Evolutionary conservation across 2,888 invertebrate species (phyloP).

Genomic region (Serripes groenlandicus): DNA sequence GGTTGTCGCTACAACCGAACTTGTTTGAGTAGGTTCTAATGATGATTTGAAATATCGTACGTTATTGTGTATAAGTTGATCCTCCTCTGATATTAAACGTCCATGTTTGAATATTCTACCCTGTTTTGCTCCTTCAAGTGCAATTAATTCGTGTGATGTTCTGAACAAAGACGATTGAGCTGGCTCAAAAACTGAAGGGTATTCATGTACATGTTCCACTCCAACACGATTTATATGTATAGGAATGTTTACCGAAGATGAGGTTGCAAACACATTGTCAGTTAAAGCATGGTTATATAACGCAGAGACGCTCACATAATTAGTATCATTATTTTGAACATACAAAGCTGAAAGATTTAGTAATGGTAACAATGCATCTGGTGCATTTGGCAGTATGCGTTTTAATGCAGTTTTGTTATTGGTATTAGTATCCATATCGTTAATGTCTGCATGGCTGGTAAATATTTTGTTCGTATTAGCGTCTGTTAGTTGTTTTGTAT

Average conservation of each 20-base stretch:
- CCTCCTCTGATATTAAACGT: no score
- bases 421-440: neutral
- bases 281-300: no score
- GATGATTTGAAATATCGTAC: no score
- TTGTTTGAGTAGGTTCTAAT: no score
- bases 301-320: neutral
- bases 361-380: neutral
- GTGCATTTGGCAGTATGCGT: constrained; percentile 16
- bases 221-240: neutral
- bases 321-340: neutral
- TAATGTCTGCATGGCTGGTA: no score
- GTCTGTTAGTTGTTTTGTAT: neutral
- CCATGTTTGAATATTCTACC: no score
- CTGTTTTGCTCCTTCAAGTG: neutral
- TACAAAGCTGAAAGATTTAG: constrained; percentile 22
- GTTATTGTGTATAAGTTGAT: no score
- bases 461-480: neutral
- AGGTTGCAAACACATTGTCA: neutral
- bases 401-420: neutral
- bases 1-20: no score
- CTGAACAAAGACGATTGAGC: neutral
- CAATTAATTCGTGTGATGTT: neutral
- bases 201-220: neutral
- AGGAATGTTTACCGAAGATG: neutral
- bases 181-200: neutral